Conservation (phyloP, 2,113 vertebrate species). For the Chelonoidis abingdonii region DNA sequence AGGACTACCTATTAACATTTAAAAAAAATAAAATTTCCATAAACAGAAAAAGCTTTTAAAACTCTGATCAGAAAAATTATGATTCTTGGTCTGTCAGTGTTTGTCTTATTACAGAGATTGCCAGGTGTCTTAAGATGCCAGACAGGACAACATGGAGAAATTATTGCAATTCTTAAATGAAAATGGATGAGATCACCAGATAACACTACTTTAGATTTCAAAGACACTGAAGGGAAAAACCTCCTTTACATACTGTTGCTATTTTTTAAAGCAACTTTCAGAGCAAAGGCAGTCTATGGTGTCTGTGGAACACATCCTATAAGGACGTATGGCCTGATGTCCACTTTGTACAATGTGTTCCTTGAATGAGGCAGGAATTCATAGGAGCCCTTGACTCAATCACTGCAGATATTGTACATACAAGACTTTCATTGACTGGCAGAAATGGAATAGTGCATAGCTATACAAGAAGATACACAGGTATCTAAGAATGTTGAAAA, state of each 20-base stretch:
- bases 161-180: not conserved
- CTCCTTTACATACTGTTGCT: not conserved
- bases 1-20: not conserved
- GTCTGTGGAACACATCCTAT: not conserved
- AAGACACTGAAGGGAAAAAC: not conserved
- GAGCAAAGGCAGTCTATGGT: not conserved
- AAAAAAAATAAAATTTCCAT: not conserved
- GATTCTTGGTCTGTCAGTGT: not conserved
- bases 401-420: not conserved
- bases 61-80: not conserved
- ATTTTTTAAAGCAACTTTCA: not conserved
- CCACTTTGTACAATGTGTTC: not conserved
- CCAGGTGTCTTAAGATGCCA: not conserved
- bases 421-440: not conserved
- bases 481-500: not conserved
- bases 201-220: not conserved
- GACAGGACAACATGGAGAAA: not conserved
- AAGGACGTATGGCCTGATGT: not conserved
- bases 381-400: not conserved
- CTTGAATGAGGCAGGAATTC: not conserved
- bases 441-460: not conserved
- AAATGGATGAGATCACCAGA: not conserved
- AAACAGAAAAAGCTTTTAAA: not conserved
- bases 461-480: not conserved
- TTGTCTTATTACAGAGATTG: not conserved